Conservation (phyloP, 2,888 invertebrate genomes). For the Harpalus rubripes region DNA sequence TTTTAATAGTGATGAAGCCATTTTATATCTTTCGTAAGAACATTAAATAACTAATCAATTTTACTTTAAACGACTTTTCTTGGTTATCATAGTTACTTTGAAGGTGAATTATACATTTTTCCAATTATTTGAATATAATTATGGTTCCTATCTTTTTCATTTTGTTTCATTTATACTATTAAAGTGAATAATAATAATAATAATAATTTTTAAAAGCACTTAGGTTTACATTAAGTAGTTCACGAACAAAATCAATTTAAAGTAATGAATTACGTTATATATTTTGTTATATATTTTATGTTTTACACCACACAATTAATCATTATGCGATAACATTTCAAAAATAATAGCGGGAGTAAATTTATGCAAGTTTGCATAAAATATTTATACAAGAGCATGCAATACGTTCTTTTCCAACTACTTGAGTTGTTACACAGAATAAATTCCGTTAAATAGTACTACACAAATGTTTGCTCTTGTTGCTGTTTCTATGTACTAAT, state of each 20-base stretch:
- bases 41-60: too few relatives aligned
- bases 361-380: constrained; percentile 46
- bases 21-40: too few relatives aligned
- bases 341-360: constrained; percentile 32
- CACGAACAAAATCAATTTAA: constrained; percentile 34
- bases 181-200: background rate
- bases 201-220: background rate
- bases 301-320: constrained; percentile 42
- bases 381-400: constrained; percentile 44
- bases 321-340: constrained; percentile 55
- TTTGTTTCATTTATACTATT: background rate
- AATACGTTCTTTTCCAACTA: constrained; percentile 27
- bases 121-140: too few relatives aligned
- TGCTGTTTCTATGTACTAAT: constrained; percentile 24
- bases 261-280: constrained; percentile 5
- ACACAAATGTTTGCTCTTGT: constrained; percentile 34
- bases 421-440: background rate
- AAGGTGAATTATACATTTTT: too few relatives aligned
- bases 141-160: background rate
- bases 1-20: too few relatives aligned
- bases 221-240: background rate
- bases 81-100: too few relatives aligned
- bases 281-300: constrained; percentile 23
- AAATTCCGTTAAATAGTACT: constrained; percentile 29
- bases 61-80: too few relatives aligned